Evolutionary conservation across 2,797 vertebrate species (phyloP), one percentile per base, ranked within the genome.

Genomic region (Mareca strepera): DNA sequence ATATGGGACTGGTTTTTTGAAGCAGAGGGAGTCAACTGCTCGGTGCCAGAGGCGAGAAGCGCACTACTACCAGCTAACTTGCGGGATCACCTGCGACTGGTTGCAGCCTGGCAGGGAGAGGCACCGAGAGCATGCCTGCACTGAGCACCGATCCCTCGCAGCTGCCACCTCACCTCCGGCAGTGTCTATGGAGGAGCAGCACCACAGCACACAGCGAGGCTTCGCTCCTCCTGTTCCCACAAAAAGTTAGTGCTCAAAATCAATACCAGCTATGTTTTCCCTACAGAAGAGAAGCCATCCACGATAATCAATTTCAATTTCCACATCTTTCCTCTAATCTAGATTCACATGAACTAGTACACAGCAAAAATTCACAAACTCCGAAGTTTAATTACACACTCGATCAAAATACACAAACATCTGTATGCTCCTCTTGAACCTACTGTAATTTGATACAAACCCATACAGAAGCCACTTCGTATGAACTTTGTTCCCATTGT

Each of bases 41-140:
- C 33, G 26, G 5, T n/a, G 3, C 28, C 17, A 70, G 39, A 59
- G 13, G 53, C 0, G 3, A 67, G 43, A 26, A 33, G 39, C 0
- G 0, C 39, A 13, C 23, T 12, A 5, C 15, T 78, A 28, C 23
- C 67, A 48, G 21, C 12, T 25, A 46, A n/a, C 21, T 69, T 26
- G 18, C 1, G 0, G 41, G 39, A 31, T 39, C 33, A 28, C 53
- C 46, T 52, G 25, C 9, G n/a, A 20, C 1, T 2, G 2, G 33
- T 26, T 53, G 7, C 6, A 12, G 39, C 8, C 56, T 8, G 43
- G 35, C 44, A 44, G 72, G 59, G 17, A 55, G 25, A 10, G 4
- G 46, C 12, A 50, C 48, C 12, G 4, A 50, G 12, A 50, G 12
- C 48, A 23, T 13, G 12, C 13, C 56, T 53, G 56, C 20, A 35